Base-by-base conservation (phyloP, 2,113 vertebrate genomes). In the Lophius piscatorius region DNA sequence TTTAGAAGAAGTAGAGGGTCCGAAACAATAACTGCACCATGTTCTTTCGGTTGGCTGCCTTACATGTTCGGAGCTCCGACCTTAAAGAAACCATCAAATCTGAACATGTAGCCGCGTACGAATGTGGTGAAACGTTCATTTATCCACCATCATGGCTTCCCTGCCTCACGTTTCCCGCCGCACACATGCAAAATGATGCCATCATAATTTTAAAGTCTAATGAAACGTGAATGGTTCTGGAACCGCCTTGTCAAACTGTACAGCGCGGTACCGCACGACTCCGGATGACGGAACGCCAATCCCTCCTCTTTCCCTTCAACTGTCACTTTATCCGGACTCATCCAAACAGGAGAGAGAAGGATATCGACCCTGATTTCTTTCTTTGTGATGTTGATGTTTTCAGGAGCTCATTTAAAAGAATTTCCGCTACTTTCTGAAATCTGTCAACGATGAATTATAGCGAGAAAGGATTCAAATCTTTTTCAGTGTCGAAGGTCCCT, bases 371-470 rank as follows among this genome's bases (percentile, higher is more conserved):
- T 7, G 1, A 6, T 31, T 12, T 14, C 14, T 4, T 12, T 0
- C 11, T 3, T 16, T 6, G 18, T 46, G 21, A 59, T 40, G 26
- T 49, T 1, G 6, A 31, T 54, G 35, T 51, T 34, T 38, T 29
- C n/a, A 9, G 17, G 24, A 36, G 5, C 12, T 44, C 46, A 29
- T 54, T 76, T 69, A 41, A 66, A 62, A 58, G 44, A 66, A 63
- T 62, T 45, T 41, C 13, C 64, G 35, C 14, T 14, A 31, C 36
- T 47, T 74, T 71, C 62, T 57, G 35, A 80, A 72, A 57, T 52
- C 22, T 50, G 1, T 3, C 22, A 6, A 38, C 44, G 44, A 47
- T 1, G n/a, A 50, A 56, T 29, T 28, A 34, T n/a, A 34, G 22
- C 67, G 60, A 59, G 8, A 35, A 35, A 35, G 33, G 33, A 14